These are phyloP conservation scores for Silvanus unidentatus DNA, from an alignment of 2,888 invertebrate genomes.

Conservation along the genomic window DNA sequence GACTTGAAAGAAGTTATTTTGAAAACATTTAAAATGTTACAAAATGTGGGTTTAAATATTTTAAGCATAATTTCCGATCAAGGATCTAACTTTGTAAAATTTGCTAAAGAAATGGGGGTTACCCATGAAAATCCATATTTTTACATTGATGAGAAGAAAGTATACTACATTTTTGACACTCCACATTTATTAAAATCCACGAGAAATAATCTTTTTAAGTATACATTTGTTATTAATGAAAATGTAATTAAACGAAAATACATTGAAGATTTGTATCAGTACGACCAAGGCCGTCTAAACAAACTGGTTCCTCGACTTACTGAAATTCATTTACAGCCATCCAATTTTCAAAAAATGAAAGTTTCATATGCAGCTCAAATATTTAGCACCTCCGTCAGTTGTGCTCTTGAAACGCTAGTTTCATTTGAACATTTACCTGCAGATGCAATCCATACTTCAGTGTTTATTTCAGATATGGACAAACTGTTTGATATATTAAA, in stretches of 20 bases:
- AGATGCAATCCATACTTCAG: too few species aligned
- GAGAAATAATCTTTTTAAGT: slow-evolving; percentile 14
- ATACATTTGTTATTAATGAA: slow-evolving; percentile 9
- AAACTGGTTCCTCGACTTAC: slow-evolving; percentile 11
- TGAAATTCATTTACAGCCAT: slow-evolving; percentile 12
- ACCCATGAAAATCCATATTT: slow-evolving; percentile 14
- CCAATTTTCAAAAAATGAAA: slow-evolving; percentile 13
- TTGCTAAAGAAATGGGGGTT: slow-evolving; percentile 7
- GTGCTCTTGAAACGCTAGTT: too few species aligned
- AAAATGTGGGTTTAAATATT: background rate
- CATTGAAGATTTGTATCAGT: too few species aligned
- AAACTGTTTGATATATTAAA: too few species aligned
- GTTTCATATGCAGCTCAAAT: slow-evolving; percentile 7
- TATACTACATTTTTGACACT: slow-evolving; percentile 18
- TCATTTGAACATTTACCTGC: too few species aligned
- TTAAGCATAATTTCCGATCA: slow-evolving; percentile 4
- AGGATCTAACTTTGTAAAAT: slow-evolving; percentile 8
- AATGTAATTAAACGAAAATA: background rate
- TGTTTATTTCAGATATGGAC: too few species aligned
- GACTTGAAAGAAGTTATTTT: too few species aligned
- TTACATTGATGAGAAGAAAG: slow-evolving; percentile 10
- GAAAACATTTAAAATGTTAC: background rate
- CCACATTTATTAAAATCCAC: slow-evolving; percentile 15
- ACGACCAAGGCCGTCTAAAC: background rate
- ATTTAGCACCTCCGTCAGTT: background rate